Conservation (phyloP, 2,113 vertebrate genomes). For the Amazona vittata region DNA sequence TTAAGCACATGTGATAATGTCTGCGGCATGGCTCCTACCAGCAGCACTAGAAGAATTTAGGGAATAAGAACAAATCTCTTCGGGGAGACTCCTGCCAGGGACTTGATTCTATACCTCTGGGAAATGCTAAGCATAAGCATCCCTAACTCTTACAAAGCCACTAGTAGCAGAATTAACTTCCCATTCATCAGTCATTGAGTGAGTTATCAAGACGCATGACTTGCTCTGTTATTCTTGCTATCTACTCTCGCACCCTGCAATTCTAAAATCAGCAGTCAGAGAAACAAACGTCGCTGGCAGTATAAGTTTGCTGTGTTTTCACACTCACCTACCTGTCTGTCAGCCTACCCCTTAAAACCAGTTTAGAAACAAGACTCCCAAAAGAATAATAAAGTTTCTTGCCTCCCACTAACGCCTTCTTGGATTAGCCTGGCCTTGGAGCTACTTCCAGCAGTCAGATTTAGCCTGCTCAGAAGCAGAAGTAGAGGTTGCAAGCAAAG, state of each 20-base stretch:
- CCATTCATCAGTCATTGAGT: background rate
- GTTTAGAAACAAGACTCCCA: background rate
- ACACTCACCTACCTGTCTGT: background rate
- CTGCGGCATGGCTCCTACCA: background rate
- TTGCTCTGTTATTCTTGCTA: background rate
- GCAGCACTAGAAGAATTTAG: background rate
- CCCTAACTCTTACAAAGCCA: background rate
- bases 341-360: background rate
- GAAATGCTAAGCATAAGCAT: background rate
- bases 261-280: background rate
- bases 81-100: background rate
- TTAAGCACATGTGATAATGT: background rate
- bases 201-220: background rate
- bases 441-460: background rate
- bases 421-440: background rate
- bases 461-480: background rate
- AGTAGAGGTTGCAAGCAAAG: background rate
- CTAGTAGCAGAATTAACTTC: background rate
- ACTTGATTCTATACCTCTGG: background rate
- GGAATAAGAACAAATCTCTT: background rate
- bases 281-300: background rate
- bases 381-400: background rate
- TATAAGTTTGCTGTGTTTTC: background rate
- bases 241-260: background rate
- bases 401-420: background rate